Evolutionary conservation across 2,113 vertebrate species (phyloP).

Genomic region (Dicrurus megarhynchus): DNA sequence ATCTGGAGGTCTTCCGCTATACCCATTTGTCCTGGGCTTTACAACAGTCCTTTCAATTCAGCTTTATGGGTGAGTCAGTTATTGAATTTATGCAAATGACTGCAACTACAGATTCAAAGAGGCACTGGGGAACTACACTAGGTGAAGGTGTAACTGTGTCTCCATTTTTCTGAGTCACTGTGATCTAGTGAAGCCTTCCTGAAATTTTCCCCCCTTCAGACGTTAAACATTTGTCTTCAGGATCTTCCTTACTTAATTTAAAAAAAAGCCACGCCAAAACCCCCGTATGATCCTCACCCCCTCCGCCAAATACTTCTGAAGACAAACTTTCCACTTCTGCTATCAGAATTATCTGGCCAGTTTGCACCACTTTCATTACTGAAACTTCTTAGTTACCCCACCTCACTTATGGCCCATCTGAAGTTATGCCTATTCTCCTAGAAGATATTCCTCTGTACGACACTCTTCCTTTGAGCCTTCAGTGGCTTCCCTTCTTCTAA

Average conservation of each 20-base stretch:
- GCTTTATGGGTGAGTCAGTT: background rate
- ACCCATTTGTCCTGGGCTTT: background rate
- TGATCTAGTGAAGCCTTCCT: background rate
- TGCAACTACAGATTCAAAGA: background rate
- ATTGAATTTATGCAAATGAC: background rate
- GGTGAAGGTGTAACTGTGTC: background rate
- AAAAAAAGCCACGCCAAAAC: background rate
- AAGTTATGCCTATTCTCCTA: background rate
- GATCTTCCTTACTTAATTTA: background rate
- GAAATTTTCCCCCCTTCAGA: background rate
- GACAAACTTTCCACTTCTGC: background rate
- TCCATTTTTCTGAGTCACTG: background rate
- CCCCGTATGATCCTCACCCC: accelerated
- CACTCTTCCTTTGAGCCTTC: background rate
- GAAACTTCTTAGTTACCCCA: background rate
- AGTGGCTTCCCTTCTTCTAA: background rate
- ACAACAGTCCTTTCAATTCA: background rate
- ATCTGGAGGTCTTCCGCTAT: background rate
- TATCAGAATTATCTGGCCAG: background rate
- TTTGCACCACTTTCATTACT: background rate
- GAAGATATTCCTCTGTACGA: background rate
- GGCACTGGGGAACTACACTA: background rate
- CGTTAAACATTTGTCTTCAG: background rate
- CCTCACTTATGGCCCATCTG: background rate
- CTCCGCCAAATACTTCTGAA: background rate